phyloP scores from a whole-genome alignment of 2,888 invertebrate species.

The Hetaerina titia region DNA sequence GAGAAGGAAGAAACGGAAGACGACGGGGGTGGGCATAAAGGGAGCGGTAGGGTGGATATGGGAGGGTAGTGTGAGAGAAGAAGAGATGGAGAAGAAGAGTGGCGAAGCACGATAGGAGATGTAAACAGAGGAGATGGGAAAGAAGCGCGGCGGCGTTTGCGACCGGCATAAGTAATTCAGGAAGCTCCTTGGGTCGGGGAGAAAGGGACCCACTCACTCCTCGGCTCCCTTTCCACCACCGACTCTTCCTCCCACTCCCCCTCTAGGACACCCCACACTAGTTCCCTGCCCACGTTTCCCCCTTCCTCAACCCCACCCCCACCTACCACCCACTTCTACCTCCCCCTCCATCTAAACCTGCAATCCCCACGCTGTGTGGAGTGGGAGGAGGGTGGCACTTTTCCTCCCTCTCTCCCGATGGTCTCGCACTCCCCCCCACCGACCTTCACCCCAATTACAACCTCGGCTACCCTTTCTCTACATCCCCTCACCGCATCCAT shows the following conservation, averaged over 20 bases:
- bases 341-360: not conserved
- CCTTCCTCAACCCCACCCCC: not conserved
- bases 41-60: not conserved
- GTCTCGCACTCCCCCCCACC: not conserved
- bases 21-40: not conserved
- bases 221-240: not conserved
- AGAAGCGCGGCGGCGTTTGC: conserved; percentile 27
- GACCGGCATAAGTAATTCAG: conserved; percentile 61
- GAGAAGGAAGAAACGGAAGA: not conserved
- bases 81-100: not conserved
- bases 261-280: not conserved
- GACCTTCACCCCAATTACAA: conserved; percentile 25
- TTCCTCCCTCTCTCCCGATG: not conserved
- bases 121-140: conserved; percentile 47
- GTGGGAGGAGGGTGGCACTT: not conserved
- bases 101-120: conserved; percentile 6
- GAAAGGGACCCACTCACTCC: conserved; percentile 38
- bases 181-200: conserved; percentile 14
- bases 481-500: not conserved
- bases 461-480: not conserved
- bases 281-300: not conserved
- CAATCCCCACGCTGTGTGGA: not conserved
- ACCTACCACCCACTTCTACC: not conserved
- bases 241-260: not conserved
- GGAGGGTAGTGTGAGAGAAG: not conserved